Conservation (phyloP, 1,140 invertebrate genomes). For the Macrobrachium rosenbergii region DNA sequence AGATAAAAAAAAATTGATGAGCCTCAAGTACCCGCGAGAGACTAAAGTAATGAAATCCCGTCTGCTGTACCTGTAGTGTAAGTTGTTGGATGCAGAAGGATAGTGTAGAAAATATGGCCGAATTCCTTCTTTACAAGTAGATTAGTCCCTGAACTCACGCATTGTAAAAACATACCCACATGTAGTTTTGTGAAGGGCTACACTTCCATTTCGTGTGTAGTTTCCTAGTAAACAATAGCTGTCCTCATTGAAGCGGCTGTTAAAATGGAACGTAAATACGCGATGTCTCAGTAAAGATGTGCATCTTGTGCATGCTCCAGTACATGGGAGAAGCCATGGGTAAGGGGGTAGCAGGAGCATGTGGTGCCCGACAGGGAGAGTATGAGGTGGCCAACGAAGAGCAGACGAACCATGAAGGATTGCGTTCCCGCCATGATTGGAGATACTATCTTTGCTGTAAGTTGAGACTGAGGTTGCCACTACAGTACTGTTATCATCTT, state of each 20-base stretch:
- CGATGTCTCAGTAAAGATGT: conserved; percentile 39
- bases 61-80: too few species aligned
- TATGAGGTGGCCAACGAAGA: conserved; percentile 40
- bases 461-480: not conserved
- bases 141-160: too few species aligned
- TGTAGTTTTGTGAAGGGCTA: too few species aligned
- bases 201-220: too few species aligned
- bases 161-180: too few species aligned
- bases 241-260: not conserved
- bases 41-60: too few species aligned
- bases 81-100: too few species aligned
- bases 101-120: too few species aligned
- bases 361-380: conserved; percentile 58
- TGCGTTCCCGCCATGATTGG: conserved; percentile 46
- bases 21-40: too few species aligned
- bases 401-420: not conserved
- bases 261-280: not conserved
- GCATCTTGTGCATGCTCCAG: conserved; percentile 61
- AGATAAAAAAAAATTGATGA: too few species aligned
- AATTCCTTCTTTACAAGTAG: too few species aligned
- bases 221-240: too few species aligned
- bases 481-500: not conserved
- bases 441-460: conserved; percentile 64
- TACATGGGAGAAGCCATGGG: conserved; percentile 52
- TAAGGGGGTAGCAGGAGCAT: conserved; percentile 52